Conservation (phyloP, 1,140 invertebrate genomes). For the Agrypnia vestita region DNA sequence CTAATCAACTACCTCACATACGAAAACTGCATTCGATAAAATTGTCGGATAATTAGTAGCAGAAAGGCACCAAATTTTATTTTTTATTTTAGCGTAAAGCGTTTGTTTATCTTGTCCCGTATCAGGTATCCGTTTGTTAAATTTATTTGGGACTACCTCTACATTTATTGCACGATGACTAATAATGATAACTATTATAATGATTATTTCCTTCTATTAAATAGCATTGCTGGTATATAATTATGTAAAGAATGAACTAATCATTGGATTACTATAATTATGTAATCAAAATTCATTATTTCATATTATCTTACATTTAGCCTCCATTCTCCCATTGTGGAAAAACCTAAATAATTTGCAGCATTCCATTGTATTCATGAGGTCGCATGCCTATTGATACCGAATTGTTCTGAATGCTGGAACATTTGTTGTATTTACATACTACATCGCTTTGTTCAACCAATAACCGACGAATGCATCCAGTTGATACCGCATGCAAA, state of each 20-base stretch:
- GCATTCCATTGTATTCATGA: constrained; percentile 55
- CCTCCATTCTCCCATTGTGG: constrained; percentile 30
- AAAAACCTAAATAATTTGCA: constrained; percentile 39
- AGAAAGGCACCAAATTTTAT: too few relatives aligned
- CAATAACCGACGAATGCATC: constrained; percentile 51
- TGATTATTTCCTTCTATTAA: not conserved
- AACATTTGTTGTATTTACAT: constrained; percentile 56
- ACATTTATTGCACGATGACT: too few relatives aligned
- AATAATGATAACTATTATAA: not conserved
- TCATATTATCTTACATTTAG: constrained; percentile 8
- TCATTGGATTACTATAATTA: constrained; percentile 16
- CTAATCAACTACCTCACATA: too few relatives aligned
- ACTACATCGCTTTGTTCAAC: constrained; percentile 44
- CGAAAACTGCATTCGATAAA: too few relatives aligned
- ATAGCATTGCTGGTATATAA: not conserved
- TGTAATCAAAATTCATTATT: constrained; percentile 12
- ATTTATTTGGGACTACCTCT: too few relatives aligned
- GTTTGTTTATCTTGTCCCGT: too few relatives aligned
- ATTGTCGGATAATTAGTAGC: too few relatives aligned
- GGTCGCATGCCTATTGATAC: constrained; percentile 42
- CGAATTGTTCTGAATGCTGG: constrained; percentile 39
- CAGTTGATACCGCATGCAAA: constrained; percentile 51
- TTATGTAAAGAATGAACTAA: not conserved
- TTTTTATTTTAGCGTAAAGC: too few relatives aligned
- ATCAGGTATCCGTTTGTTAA: too few relatives aligned